Conservation (phyloP, 2,797 vertebrate genomes). For the Apodemus agrarius region DNA sequence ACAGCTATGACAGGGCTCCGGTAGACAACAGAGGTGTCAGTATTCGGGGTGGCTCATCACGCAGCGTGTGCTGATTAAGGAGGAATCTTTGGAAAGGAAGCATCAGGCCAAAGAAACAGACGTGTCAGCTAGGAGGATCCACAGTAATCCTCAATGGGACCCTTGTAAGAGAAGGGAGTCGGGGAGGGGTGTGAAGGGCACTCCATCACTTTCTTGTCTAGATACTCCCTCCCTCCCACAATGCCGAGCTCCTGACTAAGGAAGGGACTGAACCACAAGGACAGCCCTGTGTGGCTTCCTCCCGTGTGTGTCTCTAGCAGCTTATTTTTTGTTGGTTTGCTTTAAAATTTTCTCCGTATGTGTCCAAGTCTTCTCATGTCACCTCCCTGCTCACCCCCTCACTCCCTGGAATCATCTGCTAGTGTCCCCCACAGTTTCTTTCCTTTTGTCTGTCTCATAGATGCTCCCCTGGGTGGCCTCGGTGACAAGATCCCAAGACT, state of each 20-base stretch:
- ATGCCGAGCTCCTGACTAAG: background rate
- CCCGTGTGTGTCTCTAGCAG: background rate
- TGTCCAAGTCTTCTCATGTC: background rate
- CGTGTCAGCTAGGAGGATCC: background rate
- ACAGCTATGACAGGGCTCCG: background rate
- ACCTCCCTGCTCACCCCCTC: background rate
- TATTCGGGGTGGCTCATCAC: rapidly evolving
- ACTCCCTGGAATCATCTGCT: too few species aligned
- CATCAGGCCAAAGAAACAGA: background rate
- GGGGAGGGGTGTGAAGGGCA: rapidly evolving
- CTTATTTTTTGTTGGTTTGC: background rate
- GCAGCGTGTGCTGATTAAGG: background rate
- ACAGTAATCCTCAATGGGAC: background rate
- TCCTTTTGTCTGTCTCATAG: background rate
- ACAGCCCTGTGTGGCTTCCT: background rate
- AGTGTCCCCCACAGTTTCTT: background rate
- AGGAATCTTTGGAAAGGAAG: background rate
- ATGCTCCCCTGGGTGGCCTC: background rate
- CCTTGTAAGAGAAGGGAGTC: rapidly evolving
- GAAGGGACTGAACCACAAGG: background rate
- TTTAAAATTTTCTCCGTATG: background rate
- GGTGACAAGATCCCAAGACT: background rate
- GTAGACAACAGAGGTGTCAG: background rate
- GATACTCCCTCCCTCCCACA: background rate
- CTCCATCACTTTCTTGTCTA: background rate